Evolutionary conservation across 2,888 invertebrate species (phyloP).

Genomic region (Tortricodes alternella): DNA sequence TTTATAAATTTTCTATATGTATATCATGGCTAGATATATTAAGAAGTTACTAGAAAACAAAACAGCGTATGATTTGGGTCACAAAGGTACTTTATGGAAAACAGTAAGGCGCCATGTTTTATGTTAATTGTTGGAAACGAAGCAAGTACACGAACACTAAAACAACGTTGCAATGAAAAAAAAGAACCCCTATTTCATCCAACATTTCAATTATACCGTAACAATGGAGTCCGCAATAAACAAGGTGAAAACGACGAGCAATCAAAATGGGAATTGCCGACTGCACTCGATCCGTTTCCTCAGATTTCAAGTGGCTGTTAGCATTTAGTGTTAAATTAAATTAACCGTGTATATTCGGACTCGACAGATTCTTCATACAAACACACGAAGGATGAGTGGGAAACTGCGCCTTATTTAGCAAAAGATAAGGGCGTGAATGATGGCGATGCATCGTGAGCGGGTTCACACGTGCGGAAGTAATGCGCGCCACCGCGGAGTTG

Average conservation of each 20-base stretch:
- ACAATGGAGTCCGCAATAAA: conserved; percentile 25
- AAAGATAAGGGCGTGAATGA: conserved; percentile 19
- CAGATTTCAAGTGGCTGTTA: conserved; percentile 41
- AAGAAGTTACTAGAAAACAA: no score
- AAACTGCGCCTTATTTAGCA: conserved; percentile 20
- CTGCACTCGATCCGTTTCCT: conserved; percentile 37
- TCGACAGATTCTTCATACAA: conserved; percentile 32
- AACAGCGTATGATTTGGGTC: conserved; percentile 10
- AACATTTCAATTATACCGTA: conserved; percentile 24
- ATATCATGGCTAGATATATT: no score
- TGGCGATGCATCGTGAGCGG: conserved; percentile 6
- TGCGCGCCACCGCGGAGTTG: conserved; percentile 43
- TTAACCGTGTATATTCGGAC: conserved; percentile 49
- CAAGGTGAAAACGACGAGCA: conserved; percentile 33
- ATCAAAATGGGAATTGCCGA: conserved; percentile 34
- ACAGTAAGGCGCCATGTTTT: conserved; percentile 20
- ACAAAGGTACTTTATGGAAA: conserved; percentile 21
- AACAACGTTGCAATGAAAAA: conserved; percentile 4
- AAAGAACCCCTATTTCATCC: conserved; percentile 13
- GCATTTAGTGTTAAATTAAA: conserved; percentile 52
- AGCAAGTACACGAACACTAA: conserved; percentile 16
- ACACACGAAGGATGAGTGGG: conserved; percentile 19
- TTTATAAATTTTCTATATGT: no score
- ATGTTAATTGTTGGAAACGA: conserved; percentile 26
- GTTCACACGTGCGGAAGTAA: conserved; percentile 44